Base-by-base conservation (phyloP, 2,888 invertebrate genomes). In the Lasioglossum lativentre region DNA sequence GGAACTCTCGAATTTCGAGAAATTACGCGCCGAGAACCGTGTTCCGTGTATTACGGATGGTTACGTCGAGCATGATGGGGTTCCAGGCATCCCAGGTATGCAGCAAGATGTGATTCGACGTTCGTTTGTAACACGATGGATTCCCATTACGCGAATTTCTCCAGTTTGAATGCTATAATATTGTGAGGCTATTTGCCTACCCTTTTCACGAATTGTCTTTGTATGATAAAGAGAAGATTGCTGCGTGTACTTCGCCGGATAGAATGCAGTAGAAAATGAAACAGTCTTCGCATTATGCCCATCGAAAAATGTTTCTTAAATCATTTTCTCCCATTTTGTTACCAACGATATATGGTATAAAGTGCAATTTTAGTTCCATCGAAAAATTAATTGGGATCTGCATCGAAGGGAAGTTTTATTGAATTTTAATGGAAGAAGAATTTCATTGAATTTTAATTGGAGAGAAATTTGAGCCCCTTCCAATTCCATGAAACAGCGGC, bases 1-100 rank as follows among this genome's bases (percentile, higher is more conserved):
- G 30, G 82, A 10, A n/a, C 78, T 80, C 87, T 84, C 85, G 82
- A 80, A 80, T 84, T 88, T 75, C 83, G 70, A 52, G 59, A 72
- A 77, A 80, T 85, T 71, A 34, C 74, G 81, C 73, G 63, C 40
- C n/a, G 10, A 27, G 76, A 66, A 12, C 66, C 34, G 19, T 66
- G 66, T 19, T 66, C 34, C 34, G 30, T 66, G 66, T 66, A 52
- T 27, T 34, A 38, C 8, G 16, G 38, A n/a, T 19, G 2, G 45
- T 76, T 19, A 56, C 27, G 38, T 14, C n/a, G 38, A 34, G 45
- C 23, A 52, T 38, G 27, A 30, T 40, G 27, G 12, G 27, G 59
- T 40, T 27, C 19, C 10, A 27, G 27, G 38, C 19, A 66, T 66
- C 34, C 23, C 34, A 63, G 63, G 27, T 66, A 66, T 66, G 66